A percentile compares a stretch with the other conserved stretches of the same genome.
phyloP scores from a whole-genome alignment of 2,888 invertebrate genomes.

The Meandrusa payeni region DNA sequence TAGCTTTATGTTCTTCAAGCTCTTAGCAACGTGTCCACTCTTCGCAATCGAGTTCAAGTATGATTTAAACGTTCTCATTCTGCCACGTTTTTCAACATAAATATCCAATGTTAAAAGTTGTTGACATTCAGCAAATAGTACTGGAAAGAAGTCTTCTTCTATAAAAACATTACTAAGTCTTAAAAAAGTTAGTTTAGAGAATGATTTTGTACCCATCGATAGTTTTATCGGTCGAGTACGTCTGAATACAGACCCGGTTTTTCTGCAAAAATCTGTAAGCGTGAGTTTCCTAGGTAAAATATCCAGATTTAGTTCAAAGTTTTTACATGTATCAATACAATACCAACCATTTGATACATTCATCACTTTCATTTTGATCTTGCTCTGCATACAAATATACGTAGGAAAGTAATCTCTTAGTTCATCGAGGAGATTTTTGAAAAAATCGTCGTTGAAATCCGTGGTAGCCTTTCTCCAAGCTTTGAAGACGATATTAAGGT shows the following conservation, averaged over 20 bases:
- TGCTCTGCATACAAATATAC: conserved; percentile 41
- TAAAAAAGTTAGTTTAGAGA: conserved; percentile 38
- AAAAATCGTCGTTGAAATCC: conserved; percentile 38
- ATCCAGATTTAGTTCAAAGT: conserved; percentile 34
- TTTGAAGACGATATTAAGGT: conserved; percentile 45
- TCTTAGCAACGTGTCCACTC: conserved; percentile 34
- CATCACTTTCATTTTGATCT: conserved; percentile 34
- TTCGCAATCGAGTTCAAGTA: conserved; percentile 34
- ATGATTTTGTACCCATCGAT: conserved; percentile 29
- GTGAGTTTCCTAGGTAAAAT: conserved; percentile 40
- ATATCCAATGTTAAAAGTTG: conserved; percentile 41
- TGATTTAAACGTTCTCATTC: conserved; percentile 28
- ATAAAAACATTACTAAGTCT: conserved; percentile 40
- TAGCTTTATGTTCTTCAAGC: conserved; percentile 41
- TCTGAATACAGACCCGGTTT: conserved; percentile 33
- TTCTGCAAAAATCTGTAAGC: conserved; percentile 42
- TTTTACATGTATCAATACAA: conserved; percentile 42
- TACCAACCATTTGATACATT: conserved; percentile 40
- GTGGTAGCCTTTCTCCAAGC: conserved; percentile 42
- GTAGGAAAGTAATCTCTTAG: conserved; percentile 44
- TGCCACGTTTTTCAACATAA: conserved; percentile 36
- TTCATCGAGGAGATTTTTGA: conserved; percentile 32
- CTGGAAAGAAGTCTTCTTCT: conserved; percentile 36
- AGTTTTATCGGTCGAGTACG: conserved; percentile 35
- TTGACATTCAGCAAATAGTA: conserved; percentile 37